Evolutionary conservation across 2,113 vertebrate genomes (phyloP), one percentile per base, ranked within the genome.

Genomic region (Esox niger): DNA sequence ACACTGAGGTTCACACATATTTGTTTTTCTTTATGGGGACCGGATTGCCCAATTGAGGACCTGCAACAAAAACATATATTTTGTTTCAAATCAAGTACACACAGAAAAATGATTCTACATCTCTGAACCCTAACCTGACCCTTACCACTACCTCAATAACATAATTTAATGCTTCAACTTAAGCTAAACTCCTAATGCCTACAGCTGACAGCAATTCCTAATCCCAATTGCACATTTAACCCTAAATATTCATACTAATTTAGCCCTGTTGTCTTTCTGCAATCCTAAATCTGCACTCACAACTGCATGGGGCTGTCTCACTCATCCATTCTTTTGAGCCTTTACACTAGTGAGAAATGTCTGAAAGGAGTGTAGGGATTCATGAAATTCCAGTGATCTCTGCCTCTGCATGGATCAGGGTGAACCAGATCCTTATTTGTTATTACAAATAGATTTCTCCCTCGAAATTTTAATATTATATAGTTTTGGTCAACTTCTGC

Each of bases 311-410:
- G 71, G 70, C 60, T 64, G 82, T 85, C 70, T 74, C 55, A 57
- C 65, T 79, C 47, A 1, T 58, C 61, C 23, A 58, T 67, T 82
- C 81, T 81, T 79, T 46, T 60, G 78, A 81, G 84, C 68, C 62
- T 80, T 70, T 66, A 79, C 43, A 27, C 26, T 6, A 68, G 71
- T 46, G 79, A 74, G 68, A 66, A 2, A n/a, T 68, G 58, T 72
- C 20, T 77, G 79, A 78, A 9, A 17, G 1, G 20, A 56, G 29
- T 15, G 17, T n/a, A 30, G 21, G 15, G 38, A 43, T 43, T 43
- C 38, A n/a, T 4, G 38, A 15, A 43, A 15, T 43, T 5, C 4
- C 35, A 9, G 6, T 65, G 29, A 10, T 17, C 23, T 38, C 60
- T 27, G 1, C 64, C 59, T 20, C 56, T 60, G 49, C 21, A 10